These are phyloP conservation scores for Eclectus roratus DNA, from an alignment of 2,113 vertebrate genomes.

Conservation along the genomic window DNA sequence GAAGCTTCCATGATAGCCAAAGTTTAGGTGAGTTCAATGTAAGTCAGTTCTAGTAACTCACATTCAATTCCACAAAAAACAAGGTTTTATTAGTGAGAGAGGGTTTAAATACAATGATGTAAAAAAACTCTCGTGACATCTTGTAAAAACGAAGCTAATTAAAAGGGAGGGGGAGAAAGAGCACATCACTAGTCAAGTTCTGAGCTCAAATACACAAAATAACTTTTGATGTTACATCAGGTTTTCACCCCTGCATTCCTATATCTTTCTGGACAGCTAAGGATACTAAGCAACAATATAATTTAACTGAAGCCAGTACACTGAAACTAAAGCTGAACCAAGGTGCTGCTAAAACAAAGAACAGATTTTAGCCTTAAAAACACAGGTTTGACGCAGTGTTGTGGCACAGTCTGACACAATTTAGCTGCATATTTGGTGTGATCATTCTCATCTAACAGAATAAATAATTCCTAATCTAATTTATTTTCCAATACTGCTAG, in stretches of 20 bases:
- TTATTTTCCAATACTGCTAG: neutral
- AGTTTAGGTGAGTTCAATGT: neutral
- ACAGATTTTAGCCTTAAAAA: neutral
- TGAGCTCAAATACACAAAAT: neutral
- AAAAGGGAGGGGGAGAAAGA: accelerated
- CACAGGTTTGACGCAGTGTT: neutral
- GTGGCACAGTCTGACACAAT: accelerated
- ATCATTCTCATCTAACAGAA: neutral
- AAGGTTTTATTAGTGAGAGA: neutral
- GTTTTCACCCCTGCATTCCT: neutral
- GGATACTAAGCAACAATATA: neutral
- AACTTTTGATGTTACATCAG: neutral
- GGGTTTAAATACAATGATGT: neutral
- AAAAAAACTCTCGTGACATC: accelerated
- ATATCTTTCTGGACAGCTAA: neutral
- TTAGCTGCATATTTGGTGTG: neutral
- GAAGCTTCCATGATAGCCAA: neutral
- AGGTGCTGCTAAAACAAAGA: neutral
- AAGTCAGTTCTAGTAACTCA: neutral
- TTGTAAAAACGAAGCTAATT: neutral
- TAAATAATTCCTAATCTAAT: neutral
- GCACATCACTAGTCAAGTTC: neutral
- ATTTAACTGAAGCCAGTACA: neutral
- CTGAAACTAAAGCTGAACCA: neutral
- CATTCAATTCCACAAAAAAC: neutral